Conservation (phyloP, 2,888 invertebrate species). For the Nebria salina region DNA sequence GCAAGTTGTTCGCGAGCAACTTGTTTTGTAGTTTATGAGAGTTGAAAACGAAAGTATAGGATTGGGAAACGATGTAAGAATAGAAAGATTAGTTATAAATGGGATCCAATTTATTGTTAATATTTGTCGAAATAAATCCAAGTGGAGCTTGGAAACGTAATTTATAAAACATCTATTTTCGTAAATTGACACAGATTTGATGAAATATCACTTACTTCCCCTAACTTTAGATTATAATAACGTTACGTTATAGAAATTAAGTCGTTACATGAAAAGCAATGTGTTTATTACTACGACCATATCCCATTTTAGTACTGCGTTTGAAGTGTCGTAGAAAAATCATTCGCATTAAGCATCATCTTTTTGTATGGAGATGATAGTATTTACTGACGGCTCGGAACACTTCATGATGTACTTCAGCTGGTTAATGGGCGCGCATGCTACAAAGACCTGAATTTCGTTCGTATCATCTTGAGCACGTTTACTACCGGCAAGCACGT, state of each 20-base stretch:
- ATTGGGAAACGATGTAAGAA: neutral
- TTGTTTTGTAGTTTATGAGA: neutral
- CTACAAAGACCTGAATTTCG: conserved; percentile 4
- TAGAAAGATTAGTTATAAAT: neutral
- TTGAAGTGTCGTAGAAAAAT: neutral
- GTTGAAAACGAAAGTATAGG: neutral
- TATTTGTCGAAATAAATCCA: neutral
- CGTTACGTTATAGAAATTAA: too few species aligned
- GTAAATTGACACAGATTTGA: too few species aligned
- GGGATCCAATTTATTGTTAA: neutral
- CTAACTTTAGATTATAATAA: too few species aligned
- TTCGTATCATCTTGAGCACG: conserved; percentile 20
- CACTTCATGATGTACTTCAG: conserved; percentile 10
- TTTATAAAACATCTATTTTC: too few species aligned
- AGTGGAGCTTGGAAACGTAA: too few species aligned
- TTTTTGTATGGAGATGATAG: neutral
- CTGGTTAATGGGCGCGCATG: conserved; percentile 8
- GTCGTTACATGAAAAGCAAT: too few species aligned
- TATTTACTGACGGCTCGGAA: conserved; percentile 2
- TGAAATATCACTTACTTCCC: too few species aligned
- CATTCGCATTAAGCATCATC: neutral
- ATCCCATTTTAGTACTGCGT: neutral
- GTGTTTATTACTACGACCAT: too few species aligned
- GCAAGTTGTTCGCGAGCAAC: neutral
- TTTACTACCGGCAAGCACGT: conserved; percentile 8